Percentiles rank a stretch among this genome's conserved stretches.
Conservation (phyloP, 2,888 invertebrate genomes). For the Scaptomyza parva region DNA sequence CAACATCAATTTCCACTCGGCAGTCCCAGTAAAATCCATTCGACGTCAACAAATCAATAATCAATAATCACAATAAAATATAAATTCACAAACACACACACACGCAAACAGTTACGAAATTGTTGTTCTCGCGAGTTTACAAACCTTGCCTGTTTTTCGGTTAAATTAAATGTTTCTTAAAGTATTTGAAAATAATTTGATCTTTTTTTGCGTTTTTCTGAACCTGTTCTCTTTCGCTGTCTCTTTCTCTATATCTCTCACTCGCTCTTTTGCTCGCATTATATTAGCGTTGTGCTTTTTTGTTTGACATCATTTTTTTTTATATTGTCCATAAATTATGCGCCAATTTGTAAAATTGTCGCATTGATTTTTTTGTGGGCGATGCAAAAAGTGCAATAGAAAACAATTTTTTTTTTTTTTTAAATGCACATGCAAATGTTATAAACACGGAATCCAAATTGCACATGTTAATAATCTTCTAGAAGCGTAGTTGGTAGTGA, state of each 20-base stretch:
- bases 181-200: slow-evolving; percentile 15
- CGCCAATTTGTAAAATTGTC: background rate
- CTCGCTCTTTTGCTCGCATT: slow-evolving; percentile 10
- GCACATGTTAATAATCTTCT: slow-evolving; percentile 33
- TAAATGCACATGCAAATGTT: slow-evolving; percentile 50
- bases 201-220: slow-evolving; percentile 8
- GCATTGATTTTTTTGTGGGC: slow-evolving; percentile 25
- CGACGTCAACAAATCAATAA: slow-evolving; percentile 8
- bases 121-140: slow-evolving; percentile 32
- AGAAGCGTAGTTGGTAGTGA: slow-evolving; percentile 3
- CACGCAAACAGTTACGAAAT: slow-evolving; percentile 6
- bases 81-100: slow-evolving; percentile 6
- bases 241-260: background rate
- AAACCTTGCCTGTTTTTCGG: slow-evolving; percentile 33
- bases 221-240: slow-evolving; percentile 22
- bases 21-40: slow-evolving; percentile 19
- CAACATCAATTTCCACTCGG: slow-evolving; percentile 13
- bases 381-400: slow-evolving; percentile 29
- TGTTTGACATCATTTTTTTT: background rate
- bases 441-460: slow-evolving; percentile 40
- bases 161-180: slow-evolving; percentile 14
- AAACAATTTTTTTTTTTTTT: slow-evolving; percentile 39
- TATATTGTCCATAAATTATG: slow-evolving; percentile 5
- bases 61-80: slow-evolving; percentile 42
- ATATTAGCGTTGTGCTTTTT: background rate